Evolutionary conservation across 2,888 invertebrate species (phyloP), one percentile per base, ranked within the genome.

Genomic region (Spilarctia lutea): DNA sequence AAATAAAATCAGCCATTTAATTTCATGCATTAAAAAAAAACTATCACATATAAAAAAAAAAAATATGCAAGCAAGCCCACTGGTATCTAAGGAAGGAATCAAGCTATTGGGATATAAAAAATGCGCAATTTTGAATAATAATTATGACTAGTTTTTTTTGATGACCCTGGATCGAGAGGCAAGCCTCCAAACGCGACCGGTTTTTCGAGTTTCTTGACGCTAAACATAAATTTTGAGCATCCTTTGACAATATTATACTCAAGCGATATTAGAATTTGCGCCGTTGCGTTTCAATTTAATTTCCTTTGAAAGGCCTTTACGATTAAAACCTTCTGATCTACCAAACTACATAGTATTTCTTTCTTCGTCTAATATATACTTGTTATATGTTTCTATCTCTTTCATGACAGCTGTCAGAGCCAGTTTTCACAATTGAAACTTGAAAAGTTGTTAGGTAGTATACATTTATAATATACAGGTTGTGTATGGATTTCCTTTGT

Each of bases 391-490:
- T 3, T 71, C 60, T 75, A 73, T 93, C 91, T 84, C 89, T 56
- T 60, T 91, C 89, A 69, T 75, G 82, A 83, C 87, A 89, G 89
- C 91, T 91, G 91, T 91, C 91, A 89, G 81, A 92, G 90, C 92
- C 90, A 93, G 92, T 92, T 93, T 91, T 91, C 91, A 91, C 89
- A 89, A 91, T 90, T 88, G 90, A 86, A 89, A 90, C 87, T 89
- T 87, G 86, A 91, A 89, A 88, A 88, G 88, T 88, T 88, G 89
- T 84, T 86, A 84, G 77, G 69, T 79, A 72, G 75, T 80, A 72
- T 63, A 75, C 42, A 77, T 33, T 66, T 69, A 67, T 71, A 75
- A 67, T 71, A 52, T 72, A 73, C 73, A 63, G 73, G 74, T 73
- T 73, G 45, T 72, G 72, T 80, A 71, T 75, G 63, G 73, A 71